A percentile compares a stretch with the other conserved stretches of the same genome.
Conservation (phyloP, 2,113 vertebrate species). For the Otis tarda region DNA sequence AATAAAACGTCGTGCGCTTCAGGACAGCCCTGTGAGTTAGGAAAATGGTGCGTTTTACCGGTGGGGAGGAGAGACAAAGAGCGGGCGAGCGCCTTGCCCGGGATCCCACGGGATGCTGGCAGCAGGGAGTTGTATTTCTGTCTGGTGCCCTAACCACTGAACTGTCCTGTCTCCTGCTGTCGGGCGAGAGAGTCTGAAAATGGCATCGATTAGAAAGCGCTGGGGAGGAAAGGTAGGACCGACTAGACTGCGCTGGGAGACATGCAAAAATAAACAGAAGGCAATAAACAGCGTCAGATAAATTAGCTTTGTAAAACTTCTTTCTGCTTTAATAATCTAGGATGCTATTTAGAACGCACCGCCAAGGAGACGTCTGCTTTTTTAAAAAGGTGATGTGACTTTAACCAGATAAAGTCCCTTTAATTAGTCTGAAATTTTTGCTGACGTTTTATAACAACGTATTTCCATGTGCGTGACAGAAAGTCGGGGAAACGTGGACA, state of each 20-base stretch:
- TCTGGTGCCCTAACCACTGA: conserved; percentile 22
- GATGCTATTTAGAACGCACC: background rate
- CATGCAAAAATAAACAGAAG: conserved; percentile 43
- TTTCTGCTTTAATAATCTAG: conserved; percentile 10
- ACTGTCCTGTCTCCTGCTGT: conserved; percentile 38
- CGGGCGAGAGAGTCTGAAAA: conserved; percentile 11
- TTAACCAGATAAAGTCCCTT: conserved; percentile 36
- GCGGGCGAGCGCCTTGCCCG: background rate
- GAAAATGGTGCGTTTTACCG: conserved; percentile 9
- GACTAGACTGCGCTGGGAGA: conserved; percentile 32
- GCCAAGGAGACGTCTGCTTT: background rate
- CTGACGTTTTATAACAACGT: background rate
- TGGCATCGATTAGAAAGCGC: conserved; percentile 43
- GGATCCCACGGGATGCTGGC: conserved; percentile 1
- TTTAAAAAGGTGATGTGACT: background rate
- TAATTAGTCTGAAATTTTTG: conserved; percentile 58
- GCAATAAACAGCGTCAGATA: background rate
- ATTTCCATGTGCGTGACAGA: conserved; percentile 14
- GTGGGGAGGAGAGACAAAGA: background rate
- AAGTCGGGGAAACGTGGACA: conserved; percentile 20
- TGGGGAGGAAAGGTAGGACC: background rate
- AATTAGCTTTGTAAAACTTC: background rate
- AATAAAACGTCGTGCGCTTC: background rate
- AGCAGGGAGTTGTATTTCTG: background rate
- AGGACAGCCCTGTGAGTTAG: background rate